Percentiles rank a stretch among this genome's conserved stretches.
Evolutionary conservation across 2,113 vertebrate genomes (phyloP).

Genomic region (Erpornis zantholeuca): DNA sequence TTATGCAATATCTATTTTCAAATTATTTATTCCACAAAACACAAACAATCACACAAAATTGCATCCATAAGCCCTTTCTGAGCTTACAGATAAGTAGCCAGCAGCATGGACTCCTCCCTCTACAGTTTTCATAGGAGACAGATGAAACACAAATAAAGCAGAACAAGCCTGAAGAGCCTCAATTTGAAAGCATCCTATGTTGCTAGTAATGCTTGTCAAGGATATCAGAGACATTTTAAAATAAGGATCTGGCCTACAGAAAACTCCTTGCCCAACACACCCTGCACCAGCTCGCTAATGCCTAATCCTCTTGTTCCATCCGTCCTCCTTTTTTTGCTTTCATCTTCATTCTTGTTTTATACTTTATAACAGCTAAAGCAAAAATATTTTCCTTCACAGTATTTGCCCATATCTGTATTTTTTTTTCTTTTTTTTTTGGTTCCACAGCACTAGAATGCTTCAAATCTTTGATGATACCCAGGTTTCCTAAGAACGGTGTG

Average conservation of each 20-base stretch:
- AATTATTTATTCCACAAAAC: background rate
- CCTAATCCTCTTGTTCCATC: background rate
- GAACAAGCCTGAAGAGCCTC: background rate
- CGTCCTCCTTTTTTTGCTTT: background rate
- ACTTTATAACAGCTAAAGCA: background rate
- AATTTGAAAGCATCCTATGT: background rate
- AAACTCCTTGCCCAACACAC: background rate
- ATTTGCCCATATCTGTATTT: background rate
- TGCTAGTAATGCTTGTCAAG: background rate
- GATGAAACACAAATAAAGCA: background rate
- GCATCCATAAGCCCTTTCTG: background rate
- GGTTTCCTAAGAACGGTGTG: fast-evolving
- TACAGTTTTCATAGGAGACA: background rate
- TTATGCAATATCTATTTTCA: background rate
- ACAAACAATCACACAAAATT: background rate
- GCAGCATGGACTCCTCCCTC: background rate
- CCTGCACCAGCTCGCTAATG: background rate
- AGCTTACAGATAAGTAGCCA: background rate
- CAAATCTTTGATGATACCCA: background rate
- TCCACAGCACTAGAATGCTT: background rate
- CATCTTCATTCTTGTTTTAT: background rate
- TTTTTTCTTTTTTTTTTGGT: background rate
- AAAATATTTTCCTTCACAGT: background rate
- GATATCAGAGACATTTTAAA: background rate
- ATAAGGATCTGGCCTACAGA: background rate